phyloP scores from a whole-genome alignment of 1,140 invertebrate genomes.

The Episyrphus balteatus region DNA sequence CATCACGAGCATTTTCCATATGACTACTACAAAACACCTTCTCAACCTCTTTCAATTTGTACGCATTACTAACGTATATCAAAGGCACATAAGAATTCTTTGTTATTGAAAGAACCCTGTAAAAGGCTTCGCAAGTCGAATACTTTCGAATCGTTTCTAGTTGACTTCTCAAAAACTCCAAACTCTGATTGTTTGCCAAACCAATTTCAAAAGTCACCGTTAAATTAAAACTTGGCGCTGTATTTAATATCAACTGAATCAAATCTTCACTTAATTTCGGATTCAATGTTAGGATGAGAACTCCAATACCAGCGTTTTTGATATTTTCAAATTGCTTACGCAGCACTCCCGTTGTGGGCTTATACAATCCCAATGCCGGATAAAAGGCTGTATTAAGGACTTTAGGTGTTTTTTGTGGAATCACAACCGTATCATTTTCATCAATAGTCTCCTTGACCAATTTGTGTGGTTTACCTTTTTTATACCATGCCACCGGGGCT shows the following conservation, averaged over 20 bases:
- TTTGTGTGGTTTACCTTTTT: conserved; percentile 21
- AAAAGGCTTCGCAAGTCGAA: conserved; percentile 40
- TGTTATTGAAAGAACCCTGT: conserved; percentile 38
- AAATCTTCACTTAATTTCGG: conserved; percentile 12
- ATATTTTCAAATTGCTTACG: conserved; percentile 32
- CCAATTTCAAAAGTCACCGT: conserved; percentile 30
- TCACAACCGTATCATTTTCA: background rate
- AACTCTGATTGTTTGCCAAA: conserved; percentile 24
- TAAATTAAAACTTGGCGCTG: conserved; percentile 29
- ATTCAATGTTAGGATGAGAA: conserved; percentile 19
- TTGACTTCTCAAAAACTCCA: conserved; percentile 26
- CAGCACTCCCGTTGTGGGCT: conserved; percentile 23
- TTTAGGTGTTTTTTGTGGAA: conserved; percentile 13
- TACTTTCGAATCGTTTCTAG: conserved; percentile 12
- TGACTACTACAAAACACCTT: conserved; percentile 41
- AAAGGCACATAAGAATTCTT: conserved; percentile 38
- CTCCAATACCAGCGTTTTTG: conserved; percentile 27
- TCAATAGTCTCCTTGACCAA: background rate
- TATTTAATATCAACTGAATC: conserved; percentile 9
- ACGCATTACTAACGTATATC: conserved; percentile 48
- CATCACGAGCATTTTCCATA: conserved; percentile 39
- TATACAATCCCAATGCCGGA: conserved; percentile 29
- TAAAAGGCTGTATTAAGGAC: conserved; percentile 33
- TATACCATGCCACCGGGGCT: conserved; percentile 31
- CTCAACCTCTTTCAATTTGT: conserved; percentile 40